Conservation (phyloP, 2,797 vertebrate species). For the Danio kyathit region DNA sequence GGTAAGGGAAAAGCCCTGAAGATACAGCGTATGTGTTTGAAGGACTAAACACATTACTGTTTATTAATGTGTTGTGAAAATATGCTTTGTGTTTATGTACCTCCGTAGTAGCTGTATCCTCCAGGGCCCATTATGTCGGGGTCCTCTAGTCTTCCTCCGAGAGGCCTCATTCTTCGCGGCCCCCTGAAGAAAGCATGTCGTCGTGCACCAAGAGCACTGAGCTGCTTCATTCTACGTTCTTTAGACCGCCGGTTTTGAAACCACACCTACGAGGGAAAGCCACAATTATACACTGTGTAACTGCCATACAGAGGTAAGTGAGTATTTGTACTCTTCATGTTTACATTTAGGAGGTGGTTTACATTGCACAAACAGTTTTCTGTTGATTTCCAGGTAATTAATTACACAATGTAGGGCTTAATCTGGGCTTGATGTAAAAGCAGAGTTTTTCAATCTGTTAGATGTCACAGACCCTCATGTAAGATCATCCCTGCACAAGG, state of each 20-base stretch:
- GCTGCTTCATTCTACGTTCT: constrained; percentile 95
- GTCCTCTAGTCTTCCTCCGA: constrained; percentile 90
- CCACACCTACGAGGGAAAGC: constrained; percentile 85
- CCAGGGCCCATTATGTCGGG: constrained; percentile 90
- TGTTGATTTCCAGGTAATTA: background rate
- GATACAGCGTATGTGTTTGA: background rate
- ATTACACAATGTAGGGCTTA: background rate
- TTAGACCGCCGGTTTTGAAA: constrained; percentile 97
- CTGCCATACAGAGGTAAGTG: background rate
- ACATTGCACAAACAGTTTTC: background rate
- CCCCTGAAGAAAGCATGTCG: constrained; percentile 93
- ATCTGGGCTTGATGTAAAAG: background rate
- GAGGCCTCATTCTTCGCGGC: constrained; percentile 89
- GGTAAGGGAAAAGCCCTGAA: constrained; percentile 36
- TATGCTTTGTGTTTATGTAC: constrained; percentile 69
- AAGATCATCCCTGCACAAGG: too few relatives aligned
- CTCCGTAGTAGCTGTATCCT: constrained; percentile 90
- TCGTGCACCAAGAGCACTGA: constrained; percentile 90
- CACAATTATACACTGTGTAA: background rate
- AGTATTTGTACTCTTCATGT: background rate
- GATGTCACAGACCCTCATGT: too few relatives aligned
- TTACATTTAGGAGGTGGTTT: background rate
- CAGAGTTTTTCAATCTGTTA: too few relatives aligned
- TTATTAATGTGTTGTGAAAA: constrained; percentile 11
- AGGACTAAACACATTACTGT: background rate